Evolutionary conservation across 2,113 vertebrate genomes (phyloP).

Genomic region (Osmerus mordax): DNA sequence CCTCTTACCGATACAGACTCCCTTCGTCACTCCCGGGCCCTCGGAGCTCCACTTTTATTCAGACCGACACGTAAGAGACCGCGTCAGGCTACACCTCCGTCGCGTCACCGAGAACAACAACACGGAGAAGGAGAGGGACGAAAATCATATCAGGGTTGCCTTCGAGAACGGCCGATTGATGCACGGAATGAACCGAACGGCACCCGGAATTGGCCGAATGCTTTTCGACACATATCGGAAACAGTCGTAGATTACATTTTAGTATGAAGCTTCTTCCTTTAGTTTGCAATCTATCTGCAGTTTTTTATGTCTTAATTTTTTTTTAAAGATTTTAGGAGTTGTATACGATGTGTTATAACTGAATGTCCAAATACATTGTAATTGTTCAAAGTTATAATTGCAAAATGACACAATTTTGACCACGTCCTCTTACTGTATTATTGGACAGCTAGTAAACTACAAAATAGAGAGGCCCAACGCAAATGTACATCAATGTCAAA

Average conservation of each 20-base stretch:
- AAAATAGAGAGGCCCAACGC: too few species aligned
- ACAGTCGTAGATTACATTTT: background rate
- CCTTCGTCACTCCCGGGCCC: constrained; percentile 95
- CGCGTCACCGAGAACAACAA: constrained; percentile 94
- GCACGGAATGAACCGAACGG: constrained; percentile 50
- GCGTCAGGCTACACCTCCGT: constrained; percentile 99
- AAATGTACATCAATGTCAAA: too few species aligned
- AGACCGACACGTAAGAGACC: constrained; percentile 99
- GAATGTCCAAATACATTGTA: too few species aligned
- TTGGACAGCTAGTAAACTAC: too few species aligned
- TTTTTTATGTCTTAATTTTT: too few species aligned
- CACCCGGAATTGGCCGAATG: constrained; percentile 39
- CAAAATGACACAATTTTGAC: background rate
- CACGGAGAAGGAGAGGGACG: constrained; percentile 70
- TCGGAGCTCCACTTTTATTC: constrained; percentile 98
- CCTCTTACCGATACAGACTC: constrained; percentile 93
- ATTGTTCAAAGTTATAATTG: background rate
- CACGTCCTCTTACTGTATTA: constrained; percentile 7
- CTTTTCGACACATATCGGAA: constrained; percentile 3
- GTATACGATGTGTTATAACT: too few species aligned
- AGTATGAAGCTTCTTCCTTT: too few species aligned
- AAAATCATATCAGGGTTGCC: constrained; percentile 37
- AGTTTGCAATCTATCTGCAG: too few species aligned
- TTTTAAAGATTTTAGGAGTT: too few species aligned
- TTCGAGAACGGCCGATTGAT: constrained; percentile 48